A percentile compares a stretch with the other conserved stretches of the same genome.
These are phyloP conservation scores for Kryptopterus vitreolus DNA, from an alignment of 2,797 vertebrate genomes.

Conservation along the genomic window DNA sequence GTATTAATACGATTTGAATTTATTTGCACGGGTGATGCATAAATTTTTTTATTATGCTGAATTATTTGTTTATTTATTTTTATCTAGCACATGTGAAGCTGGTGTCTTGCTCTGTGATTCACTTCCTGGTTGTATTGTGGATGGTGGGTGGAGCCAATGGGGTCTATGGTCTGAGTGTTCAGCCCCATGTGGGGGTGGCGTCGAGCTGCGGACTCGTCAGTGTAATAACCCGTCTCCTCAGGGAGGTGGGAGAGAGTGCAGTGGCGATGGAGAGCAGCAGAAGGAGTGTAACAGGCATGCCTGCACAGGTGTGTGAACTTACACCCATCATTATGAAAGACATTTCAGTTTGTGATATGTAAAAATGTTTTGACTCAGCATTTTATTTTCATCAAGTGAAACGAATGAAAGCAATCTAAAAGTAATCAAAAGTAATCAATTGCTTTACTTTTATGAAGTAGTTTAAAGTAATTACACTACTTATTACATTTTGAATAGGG, in stretches of 20 bases:
- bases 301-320: constrained; percentile 42
- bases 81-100: constrained; percentile 76
- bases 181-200: constrained; percentile 69
- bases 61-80: not conserved
- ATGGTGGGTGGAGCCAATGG: constrained; percentile 78
- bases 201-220: constrained; percentile 66
- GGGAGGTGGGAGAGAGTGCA: constrained; percentile 74
- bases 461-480: no score
- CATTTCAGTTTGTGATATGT: no score
- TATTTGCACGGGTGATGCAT: not conserved
- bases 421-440: no score
- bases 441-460: no score
- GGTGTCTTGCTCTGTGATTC: constrained; percentile 77
- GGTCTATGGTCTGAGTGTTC: constrained; percentile 72
- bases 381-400: no score
- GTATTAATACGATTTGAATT: not conserved
- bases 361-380: no score
- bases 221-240: constrained; percentile 78
- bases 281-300: constrained; percentile 68
- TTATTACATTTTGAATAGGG: no score
- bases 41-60: not conserved
- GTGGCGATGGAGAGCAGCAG: constrained; percentile 66
- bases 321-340: not conserved
- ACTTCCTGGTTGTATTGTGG: constrained; percentile 72
- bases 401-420: no score